Percentiles rank a stretch among this genome's conserved stretches.
phyloP scores from a whole-genome alignment of 2,888 invertebrate species.

The Cheilosia variabilis region DNA sequence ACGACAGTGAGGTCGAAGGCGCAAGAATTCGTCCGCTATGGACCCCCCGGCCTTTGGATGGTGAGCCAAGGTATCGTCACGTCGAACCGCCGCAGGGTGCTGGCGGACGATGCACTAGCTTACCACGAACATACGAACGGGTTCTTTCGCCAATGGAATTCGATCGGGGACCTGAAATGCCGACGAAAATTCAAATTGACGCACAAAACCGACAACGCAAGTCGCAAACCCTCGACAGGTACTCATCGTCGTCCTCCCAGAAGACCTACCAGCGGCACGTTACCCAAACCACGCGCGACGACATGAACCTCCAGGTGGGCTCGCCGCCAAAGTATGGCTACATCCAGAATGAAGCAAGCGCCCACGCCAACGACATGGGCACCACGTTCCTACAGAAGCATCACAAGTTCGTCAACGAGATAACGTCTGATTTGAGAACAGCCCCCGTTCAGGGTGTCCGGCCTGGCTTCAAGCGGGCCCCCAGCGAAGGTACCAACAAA shows the following conservation, averaged over 20 bases:
- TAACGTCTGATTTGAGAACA: conserved; percentile 86
- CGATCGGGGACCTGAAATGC: conserved; percentile 85
- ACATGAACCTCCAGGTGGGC: conserved; percentile 85
- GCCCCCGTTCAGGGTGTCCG: conserved; percentile 81
- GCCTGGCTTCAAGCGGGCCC: conserved; percentile 82
- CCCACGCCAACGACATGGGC: conserved; percentile 88
- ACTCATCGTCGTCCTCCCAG: conserved; percentile 76
- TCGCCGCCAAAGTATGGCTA: conserved; percentile 87
- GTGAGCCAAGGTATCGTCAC: conserved; percentile 86
- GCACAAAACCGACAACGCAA: conserved; percentile 76
- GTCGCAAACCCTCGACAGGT: conserved; percentile 81
- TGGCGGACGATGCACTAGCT: conserved; percentile 84
- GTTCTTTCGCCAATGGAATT: conserved; percentile 87
- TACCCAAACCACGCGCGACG: conserved; percentile 78
- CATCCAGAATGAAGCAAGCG: conserved; percentile 83
- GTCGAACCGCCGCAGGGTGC: conserved; percentile 85
- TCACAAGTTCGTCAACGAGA: conserved; percentile 87
- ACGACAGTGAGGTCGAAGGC: conserved; percentile 88
- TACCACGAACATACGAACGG: conserved; percentile 84
- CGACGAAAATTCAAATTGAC: conserved; percentile 81
- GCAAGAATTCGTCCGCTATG: conserved; percentile 87
- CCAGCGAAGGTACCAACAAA: conserved; percentile 83
- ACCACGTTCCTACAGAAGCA: conserved; percentile 88
- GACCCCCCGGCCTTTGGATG: conserved; percentile 86
- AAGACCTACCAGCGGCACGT: conserved; percentile 75